phyloP scores from a whole-genome alignment of 2,888 invertebrate genomes.

The Syrphus vitripennis region DNA sequence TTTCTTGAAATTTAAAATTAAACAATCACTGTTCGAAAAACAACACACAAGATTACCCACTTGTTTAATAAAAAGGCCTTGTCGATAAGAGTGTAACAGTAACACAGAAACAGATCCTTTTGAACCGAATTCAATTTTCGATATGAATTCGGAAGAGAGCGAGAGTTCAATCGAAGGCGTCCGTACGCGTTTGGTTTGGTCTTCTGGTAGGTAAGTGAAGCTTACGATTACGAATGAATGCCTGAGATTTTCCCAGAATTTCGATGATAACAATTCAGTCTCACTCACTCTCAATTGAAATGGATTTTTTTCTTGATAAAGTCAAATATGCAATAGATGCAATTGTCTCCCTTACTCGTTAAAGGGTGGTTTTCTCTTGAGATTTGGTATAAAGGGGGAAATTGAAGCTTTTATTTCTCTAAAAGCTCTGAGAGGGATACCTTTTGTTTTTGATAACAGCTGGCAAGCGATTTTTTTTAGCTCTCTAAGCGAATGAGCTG shows the following conservation, averaged over 20 bases:
- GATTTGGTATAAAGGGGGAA: slow-evolving; percentile 44
- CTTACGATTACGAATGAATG: slow-evolving; percentile 44
- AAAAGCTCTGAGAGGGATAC: slow-evolving; percentile 11
- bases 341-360: slow-evolving; percentile 59
- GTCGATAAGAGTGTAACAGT: slow-evolving; percentile 19
- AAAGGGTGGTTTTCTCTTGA: slow-evolving; percentile 2
- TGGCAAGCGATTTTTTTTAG: not conserved
- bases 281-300: slow-evolving; percentile 47
- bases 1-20: slow-evolving; percentile 1
- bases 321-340: slow-evolving; percentile 31
- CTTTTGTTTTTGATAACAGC: not conserved
- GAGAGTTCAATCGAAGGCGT: slow-evolving; percentile 26
- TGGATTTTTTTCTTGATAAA: not conserved
- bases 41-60: slow-evolving; percentile 19
- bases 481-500: not conserved
- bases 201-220: slow-evolving; percentile 17
- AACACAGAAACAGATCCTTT: slow-evolving; percentile 50
- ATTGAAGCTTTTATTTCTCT: not conserved
- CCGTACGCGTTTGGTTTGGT: slow-evolving; percentile 20
- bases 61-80: slow-evolving; percentile 12
- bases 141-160: slow-evolving; percentile 48
- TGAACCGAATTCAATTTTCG: slow-evolving; percentile 58
- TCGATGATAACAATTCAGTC: slow-evolving; percentile 24
- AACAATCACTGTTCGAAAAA: slow-evolving; percentile 1
- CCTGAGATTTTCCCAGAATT: slow-evolving; percentile 54